Percentiles rank a stretch among this genome's conserved stretches.
These are phyloP conservation scores for Masticophis lateralis DNA, from an alignment of 2,797 vertebrate genomes.

Conservation along the genomic window DNA sequence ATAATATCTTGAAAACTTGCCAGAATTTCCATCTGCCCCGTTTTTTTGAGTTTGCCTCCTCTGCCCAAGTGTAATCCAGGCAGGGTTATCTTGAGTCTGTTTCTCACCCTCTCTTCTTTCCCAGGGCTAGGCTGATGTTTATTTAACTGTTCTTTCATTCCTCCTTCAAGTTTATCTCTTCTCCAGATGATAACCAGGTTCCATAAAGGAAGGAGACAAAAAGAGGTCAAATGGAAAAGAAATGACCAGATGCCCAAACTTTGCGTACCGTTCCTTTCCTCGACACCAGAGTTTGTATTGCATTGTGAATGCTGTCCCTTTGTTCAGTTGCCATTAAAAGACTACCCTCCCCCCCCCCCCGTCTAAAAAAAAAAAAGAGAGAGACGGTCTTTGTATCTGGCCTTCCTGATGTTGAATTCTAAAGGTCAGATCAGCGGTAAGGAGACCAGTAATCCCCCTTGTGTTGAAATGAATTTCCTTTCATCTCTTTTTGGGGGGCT, in stretches of 20 bases:
- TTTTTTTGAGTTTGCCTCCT: neutral
- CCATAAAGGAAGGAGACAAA: neutral
- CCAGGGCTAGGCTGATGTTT: neutral
- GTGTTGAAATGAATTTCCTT: neutral
- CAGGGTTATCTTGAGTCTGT: neutral
- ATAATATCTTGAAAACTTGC: neutral
- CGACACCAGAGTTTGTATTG: neutral
- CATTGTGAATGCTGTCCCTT: neutral
- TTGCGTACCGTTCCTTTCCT: neutral
- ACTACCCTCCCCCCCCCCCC: neutral
- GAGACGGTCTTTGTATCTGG: neutral
- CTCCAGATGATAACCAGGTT: neutral
- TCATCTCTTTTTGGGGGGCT: neutral
- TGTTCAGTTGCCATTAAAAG: neutral
- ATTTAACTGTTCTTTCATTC: neutral
- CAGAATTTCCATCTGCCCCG: neutral
- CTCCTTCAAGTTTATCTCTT: neutral
- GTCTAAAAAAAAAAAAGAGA: accelerated
- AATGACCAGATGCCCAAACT: neutral
- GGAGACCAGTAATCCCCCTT: neutral
- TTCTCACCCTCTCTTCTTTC: neutral
- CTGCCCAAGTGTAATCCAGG: neutral
- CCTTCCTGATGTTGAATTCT: neutral
- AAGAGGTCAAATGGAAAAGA: neutral
- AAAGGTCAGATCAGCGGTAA: neutral